Evolutionary conservation across 2,888 invertebrate genomes (phyloP).

Genomic region (Masnerella sp.): DNA sequence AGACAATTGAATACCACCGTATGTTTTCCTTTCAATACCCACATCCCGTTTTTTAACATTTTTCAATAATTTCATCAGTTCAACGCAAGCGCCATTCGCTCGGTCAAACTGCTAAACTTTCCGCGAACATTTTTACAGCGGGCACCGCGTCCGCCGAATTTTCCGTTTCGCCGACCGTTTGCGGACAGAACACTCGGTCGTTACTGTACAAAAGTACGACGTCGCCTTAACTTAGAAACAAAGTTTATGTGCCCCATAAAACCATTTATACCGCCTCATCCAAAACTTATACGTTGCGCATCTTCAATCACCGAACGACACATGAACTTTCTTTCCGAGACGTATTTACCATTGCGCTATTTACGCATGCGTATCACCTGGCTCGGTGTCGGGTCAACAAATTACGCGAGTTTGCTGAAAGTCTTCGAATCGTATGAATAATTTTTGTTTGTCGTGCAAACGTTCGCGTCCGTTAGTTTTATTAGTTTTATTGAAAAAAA

Average conservation of each 20-base stretch:
- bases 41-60: conserved; percentile 2
- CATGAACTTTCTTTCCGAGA: conserved; percentile 41
- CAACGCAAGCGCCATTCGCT: neutral
- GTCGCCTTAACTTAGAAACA: conserved; percentile 50
- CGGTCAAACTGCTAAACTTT: too few species aligned
- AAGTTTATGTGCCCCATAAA: conserved; percentile 34
- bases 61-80: conserved; percentile 14
- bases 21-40: conserved; percentile 14
- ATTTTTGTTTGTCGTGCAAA: too few species aligned
- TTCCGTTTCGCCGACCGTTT: conserved; percentile 8
- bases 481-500: too few species aligned
- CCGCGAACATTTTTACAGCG: conserved; percentile 31
- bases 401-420: too few species aligned
- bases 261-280: conserved; percentile 32
- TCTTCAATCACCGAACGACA: conserved; percentile 6
- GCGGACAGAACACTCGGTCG: conserved; percentile 43
- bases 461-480: too few species aligned
- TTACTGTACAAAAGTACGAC: conserved; percentile 52
- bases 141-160: conserved; percentile 6
- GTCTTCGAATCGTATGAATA: too few species aligned
- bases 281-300: conserved; percentile 16
- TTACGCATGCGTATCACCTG: neutral
- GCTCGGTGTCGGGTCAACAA: too few species aligned
- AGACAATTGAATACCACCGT: conserved; percentile 15
- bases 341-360: conserved; percentile 12